phyloP scores from a whole-genome alignment of 2,888 invertebrate genomes.

The Didymodactylos carnosus region DNA sequence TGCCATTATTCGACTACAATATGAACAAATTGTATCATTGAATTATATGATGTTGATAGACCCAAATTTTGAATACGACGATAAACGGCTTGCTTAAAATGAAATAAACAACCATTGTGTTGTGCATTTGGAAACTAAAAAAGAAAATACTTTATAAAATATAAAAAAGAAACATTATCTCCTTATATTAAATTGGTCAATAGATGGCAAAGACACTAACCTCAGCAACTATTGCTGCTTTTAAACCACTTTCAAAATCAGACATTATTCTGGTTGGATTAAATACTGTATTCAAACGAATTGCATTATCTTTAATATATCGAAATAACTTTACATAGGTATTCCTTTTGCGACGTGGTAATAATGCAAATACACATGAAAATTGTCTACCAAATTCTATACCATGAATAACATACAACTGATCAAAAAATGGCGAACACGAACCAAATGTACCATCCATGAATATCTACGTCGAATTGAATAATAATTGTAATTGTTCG shows the following conservation, averaged over 20 bases:
- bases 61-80: neutral
- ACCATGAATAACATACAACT: too few species aligned
- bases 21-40: neutral
- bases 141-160: neutral
- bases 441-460: too few species aligned
- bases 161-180: too few species aligned
- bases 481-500: too few species aligned
- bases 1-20: neutral
- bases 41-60: neutral
- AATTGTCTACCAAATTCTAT: too few species aligned
- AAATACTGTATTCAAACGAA: neutral
- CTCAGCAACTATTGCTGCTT: neutral
- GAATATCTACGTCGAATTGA: too few species aligned
- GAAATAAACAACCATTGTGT: neutral
- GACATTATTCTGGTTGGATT: neutral
- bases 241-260: neutral
- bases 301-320: neutral
- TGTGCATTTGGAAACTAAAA: neutral
- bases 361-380: neutral
- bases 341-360: neutral
- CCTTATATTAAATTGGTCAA: neutral
- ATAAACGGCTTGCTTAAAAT: neutral
- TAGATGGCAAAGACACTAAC: neutral
- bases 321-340: neutral
- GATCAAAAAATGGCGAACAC: too few species aligned